These are phyloP conservation scores for Anseranas semipalmata DNA, from an alignment of 2,113 vertebrate species.

Conservation along the genomic window DNA sequence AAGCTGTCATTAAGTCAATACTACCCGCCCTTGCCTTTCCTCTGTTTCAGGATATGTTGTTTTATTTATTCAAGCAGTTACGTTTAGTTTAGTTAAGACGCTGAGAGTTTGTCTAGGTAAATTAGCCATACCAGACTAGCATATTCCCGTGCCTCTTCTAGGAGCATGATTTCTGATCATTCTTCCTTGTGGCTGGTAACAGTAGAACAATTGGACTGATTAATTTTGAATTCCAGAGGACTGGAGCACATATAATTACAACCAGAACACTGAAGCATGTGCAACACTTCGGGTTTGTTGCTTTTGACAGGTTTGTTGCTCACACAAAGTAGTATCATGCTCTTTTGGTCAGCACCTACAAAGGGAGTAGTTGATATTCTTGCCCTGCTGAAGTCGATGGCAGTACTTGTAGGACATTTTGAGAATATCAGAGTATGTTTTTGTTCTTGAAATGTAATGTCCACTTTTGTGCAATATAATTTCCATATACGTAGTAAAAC, in stretches of 20 bases:
- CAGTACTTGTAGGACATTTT: background rate
- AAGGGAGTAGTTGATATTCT: background rate
- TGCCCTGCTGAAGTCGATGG: background rate
- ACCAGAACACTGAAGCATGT: background rate
- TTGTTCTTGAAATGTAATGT: background rate
- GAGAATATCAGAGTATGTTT: background rate
- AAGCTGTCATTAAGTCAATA: slow-evolving; percentile 28
- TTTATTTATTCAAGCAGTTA: slow-evolving; percentile 37
- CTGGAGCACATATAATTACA: accelerated
- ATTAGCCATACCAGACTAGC: background rate
- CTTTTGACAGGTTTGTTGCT: background rate
- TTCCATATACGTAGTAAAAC: background rate
- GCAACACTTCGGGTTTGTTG: background rate
- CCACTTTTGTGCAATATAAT: background rate
- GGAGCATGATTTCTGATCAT: background rate
- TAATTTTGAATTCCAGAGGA: background rate
- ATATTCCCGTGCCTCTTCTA: background rate
- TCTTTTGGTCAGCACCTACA: background rate
- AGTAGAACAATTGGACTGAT: background rate
- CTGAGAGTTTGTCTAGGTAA: slow-evolving; percentile 19
- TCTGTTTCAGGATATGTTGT: slow-evolving; percentile 15
- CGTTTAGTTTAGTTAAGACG: slow-evolving; percentile 45
- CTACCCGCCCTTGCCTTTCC: slow-evolving; percentile 18
- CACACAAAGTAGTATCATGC: background rate
- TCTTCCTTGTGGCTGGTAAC: background rate